These are phyloP conservation scores for Phycodurus eques DNA, from an alignment of 2,113 vertebrate species.

Conservation along the genomic window DNA sequence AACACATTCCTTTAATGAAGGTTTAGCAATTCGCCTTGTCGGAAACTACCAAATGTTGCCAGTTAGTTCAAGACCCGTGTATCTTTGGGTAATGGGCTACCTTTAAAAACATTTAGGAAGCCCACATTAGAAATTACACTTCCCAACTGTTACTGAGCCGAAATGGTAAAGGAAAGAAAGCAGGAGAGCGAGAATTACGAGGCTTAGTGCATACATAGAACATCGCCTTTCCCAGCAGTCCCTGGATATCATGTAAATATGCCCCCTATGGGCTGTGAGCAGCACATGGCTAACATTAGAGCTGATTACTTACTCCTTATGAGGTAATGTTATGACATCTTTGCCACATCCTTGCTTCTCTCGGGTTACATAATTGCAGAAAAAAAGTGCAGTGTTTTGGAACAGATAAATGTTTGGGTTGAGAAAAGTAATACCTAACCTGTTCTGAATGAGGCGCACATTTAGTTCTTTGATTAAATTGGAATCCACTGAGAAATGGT, in stretches of 20 bases:
- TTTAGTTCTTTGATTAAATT: background rate
- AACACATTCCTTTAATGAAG: slow-evolving; percentile 23
- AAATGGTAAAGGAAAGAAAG: background rate
- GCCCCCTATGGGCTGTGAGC: background rate
- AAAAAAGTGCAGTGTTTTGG: background rate
- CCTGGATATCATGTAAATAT: background rate
- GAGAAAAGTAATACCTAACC: background rate
- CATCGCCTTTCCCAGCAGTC: background rate
- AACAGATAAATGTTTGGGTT: background rate
- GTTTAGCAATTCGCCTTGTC: slow-evolving; percentile 22
- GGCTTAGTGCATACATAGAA: background rate
- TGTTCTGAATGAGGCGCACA: background rate
- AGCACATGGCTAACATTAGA: background rate
- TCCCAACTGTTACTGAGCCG: background rate
- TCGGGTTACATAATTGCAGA: background rate
- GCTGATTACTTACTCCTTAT: background rate
- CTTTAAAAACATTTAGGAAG: slow-evolving; percentile 7
- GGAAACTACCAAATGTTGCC: slow-evolving; percentile 17
- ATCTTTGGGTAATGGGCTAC: slow-evolving; percentile 11
- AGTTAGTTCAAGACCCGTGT: slow-evolving; percentile 18
- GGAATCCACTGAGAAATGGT: background rate
- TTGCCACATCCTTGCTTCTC: background rate
- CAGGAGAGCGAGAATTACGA: background rate
- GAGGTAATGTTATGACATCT: background rate
- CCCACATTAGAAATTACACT: background rate